Percentiles rank a stretch among this genome's conserved stretches.
These are phyloP conservation scores for Tetramorium bicarinatum DNA, from an alignment of 2,888 invertebrate species.

Conservation along the genomic window DNA sequence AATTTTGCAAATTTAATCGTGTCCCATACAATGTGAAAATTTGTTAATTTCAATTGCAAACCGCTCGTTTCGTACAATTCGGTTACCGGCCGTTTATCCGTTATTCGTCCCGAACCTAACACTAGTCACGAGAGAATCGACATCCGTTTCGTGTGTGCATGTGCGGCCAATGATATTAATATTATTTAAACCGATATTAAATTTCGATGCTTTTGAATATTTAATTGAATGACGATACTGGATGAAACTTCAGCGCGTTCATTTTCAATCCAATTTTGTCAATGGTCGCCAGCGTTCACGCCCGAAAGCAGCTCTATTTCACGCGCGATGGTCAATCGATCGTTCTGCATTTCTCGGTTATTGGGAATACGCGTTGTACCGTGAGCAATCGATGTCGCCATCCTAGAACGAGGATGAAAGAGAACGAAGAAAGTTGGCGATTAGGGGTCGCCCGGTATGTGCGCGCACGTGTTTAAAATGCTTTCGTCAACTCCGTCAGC, in stretches of 20 bases:
- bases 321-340: constrained; percentile 14
- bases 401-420: neutral
- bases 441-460: neutral
- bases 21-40: neutral
- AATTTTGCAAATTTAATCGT: constrained; percentile 15
- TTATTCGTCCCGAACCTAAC: constrained; percentile 15
- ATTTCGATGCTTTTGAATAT: constrained; percentile 50
- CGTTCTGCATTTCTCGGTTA: constrained; percentile 2
- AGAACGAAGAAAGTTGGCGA: neutral
- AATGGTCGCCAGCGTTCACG: neutral
- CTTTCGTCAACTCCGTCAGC: constrained; percentile 30
- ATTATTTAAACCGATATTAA: constrained; percentile 43
- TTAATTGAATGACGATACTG: neutral
- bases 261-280: constrained; percentile 23
- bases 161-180: constrained; percentile 9
- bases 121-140: neutral
- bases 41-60: constrained; percentile 14
- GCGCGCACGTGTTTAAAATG: constrained; percentile 29
- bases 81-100: neutral
- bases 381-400: neutral
- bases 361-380: neutral
- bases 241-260: constrained; percentile 25
- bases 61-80: neutral
- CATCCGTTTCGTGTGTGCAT: neutral
- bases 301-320: constrained; percentile 11